Evolutionary conservation across 2,797 vertebrate genomes (phyloP).

Genomic region (Octomys mimax): DNA sequence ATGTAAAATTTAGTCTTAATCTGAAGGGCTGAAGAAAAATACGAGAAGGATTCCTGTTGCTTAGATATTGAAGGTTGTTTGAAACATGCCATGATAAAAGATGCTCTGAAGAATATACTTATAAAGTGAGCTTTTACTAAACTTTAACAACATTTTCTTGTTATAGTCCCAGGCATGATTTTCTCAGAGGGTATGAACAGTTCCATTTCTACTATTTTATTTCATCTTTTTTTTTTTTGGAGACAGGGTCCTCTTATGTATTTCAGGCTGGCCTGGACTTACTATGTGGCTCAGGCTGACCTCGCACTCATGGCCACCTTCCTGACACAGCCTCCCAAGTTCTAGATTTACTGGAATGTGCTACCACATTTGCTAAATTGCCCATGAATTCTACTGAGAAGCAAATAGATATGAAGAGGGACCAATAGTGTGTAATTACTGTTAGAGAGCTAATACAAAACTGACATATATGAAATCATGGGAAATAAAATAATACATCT

Average conservation of each 20-base stretch:
- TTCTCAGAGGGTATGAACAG: neutral
- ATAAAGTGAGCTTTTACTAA: neutral
- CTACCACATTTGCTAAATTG: neutral
- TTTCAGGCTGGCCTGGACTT: neutral
- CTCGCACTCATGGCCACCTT: neutral
- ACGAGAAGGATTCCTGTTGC: neutral
- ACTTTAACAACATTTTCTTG: slow-evolving; percentile 6
- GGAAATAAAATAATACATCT: neutral
- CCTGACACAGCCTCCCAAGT: neutral
- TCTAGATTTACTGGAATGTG: neutral
- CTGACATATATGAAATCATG: neutral
- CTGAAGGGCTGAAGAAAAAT: neutral
- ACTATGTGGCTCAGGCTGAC: neutral
- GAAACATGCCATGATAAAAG: neutral
- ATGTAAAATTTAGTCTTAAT: neutral
- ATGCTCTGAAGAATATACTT: neutral
- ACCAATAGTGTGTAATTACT: neutral
- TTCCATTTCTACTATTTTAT: neutral
- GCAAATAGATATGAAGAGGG: neutral
- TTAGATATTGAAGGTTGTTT: neutral
- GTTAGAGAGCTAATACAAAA: neutral
- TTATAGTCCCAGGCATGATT: neutral
- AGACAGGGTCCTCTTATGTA: neutral
- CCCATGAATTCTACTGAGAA: neutral
- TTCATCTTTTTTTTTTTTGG: neutral